Percentiles rank a stretch among this genome's conserved stretches.
Evolutionary conservation across 1,140 invertebrate genomes (phyloP).

Genomic region (Aethina tumida): DNA sequence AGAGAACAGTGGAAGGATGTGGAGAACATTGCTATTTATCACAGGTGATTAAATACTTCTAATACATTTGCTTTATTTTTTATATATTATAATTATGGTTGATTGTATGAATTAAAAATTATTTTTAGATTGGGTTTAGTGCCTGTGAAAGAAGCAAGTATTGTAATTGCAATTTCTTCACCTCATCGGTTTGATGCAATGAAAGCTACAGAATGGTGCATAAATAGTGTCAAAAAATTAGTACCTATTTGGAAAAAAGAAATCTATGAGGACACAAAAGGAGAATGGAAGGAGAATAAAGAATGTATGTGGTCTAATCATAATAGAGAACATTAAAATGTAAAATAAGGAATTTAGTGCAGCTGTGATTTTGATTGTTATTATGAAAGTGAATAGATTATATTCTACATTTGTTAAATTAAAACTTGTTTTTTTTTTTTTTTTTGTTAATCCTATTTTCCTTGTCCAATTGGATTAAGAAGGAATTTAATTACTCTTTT

Average conservation of each 20-base stretch:
- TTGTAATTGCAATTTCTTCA: slow-evolving; percentile 84
- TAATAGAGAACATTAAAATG: too few species aligned
- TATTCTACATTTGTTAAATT: too few species aligned
- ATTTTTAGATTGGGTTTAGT: slow-evolving; percentile 64
- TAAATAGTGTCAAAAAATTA: slow-evolving; percentile 73
- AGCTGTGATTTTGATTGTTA: too few species aligned
- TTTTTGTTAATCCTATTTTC: too few species aligned
- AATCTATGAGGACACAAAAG: slow-evolving; percentile 56
- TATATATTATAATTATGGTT: slow-evolving; percentile 5
- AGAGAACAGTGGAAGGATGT: slow-evolving; percentile 59
- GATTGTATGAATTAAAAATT: slow-evolving; percentile 15
- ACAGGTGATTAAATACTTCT: slow-evolving; percentile 44
- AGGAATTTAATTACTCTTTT: too few species aligned
- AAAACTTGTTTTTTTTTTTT: too few species aligned
- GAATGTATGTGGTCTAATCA: slow-evolving; percentile 63
- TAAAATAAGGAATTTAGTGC: too few species aligned
- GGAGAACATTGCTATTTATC: slow-evolving; percentile 70
- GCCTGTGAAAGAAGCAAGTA: slow-evolving; percentile 78
- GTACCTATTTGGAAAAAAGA: slow-evolving; percentile 98
- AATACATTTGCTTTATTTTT: slow-evolving; percentile 1
- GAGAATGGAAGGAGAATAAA: slow-evolving; percentile 66
- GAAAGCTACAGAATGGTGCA: slow-evolving; percentile 71
- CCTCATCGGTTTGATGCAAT: slow-evolving; percentile 75
- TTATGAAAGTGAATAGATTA: too few species aligned
- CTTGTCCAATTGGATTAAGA: too few species aligned